These are phyloP conservation scores for Synergus itoensis DNA, from an alignment of 2,888 invertebrate species.

Conservation along the genomic window DNA sequence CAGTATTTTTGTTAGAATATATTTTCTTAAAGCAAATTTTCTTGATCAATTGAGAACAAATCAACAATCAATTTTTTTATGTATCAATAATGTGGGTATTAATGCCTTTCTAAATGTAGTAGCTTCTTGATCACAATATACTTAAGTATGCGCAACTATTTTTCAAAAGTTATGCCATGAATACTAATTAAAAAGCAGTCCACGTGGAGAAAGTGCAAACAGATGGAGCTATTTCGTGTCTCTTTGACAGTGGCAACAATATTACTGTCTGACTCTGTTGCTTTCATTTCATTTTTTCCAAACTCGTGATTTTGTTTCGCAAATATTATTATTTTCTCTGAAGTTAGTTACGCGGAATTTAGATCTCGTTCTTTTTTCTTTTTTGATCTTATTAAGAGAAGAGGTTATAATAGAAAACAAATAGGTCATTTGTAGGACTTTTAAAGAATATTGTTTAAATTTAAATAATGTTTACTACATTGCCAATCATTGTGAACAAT, in stretches of 20 bases:
- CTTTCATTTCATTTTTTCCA: background rate
- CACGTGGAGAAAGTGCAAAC: constrained; percentile 33
- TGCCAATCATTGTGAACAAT: background rate
- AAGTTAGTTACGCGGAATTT: background rate
- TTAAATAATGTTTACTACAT: background rate
- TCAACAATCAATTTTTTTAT: background rate
- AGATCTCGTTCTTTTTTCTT: background rate
- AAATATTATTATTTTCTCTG: background rate
- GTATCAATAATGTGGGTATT: background rate
- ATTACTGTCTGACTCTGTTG: background rate
- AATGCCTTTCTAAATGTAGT: constrained; percentile 4
- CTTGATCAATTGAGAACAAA: background rate
- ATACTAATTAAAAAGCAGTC: constrained; percentile 28
- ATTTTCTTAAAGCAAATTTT: background rate
- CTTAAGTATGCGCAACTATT: background rate
- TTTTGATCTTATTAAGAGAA: background rate
- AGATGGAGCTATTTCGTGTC: constrained; percentile 19
- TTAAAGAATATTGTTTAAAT: background rate
- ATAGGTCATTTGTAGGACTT: background rate
- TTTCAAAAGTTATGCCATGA: background rate
- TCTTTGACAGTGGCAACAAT: constrained; percentile 5
- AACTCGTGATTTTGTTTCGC: background rate
- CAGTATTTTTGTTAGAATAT: no score
- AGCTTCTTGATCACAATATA: background rate
- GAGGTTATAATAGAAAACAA: background rate